Conservation (phyloP, 2,888 invertebrate species). For the Metacarcinus magister region DNA sequence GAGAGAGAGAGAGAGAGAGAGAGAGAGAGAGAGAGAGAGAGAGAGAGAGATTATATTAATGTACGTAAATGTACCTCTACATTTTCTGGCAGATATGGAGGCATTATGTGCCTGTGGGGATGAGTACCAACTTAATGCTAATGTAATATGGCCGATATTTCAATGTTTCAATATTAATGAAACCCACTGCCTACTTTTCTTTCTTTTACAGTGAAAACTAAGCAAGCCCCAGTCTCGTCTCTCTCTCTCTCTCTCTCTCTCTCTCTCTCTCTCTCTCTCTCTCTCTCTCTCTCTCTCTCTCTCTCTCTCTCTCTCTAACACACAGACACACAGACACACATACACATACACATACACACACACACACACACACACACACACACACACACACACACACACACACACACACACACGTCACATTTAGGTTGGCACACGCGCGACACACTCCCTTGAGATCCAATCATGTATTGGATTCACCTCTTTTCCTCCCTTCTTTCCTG, state of each 20-base stretch:
- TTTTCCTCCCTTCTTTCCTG: background rate
- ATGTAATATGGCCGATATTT: slow-evolving; percentile 5
- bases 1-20: background rate
- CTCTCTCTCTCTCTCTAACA: slow-evolving; percentile 58
- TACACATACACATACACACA: background rate
- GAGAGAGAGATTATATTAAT: background rate
- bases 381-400: background rate
- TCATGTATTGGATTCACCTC: slow-evolving; percentile 7
- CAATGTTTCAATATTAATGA: slow-evolving; percentile 22
- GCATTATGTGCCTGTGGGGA: background rate
- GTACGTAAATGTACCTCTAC: background rate
- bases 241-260: slow-evolving; percentile 36
- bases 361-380: background rate
- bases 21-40: background rate
- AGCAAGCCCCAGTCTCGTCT: background rate
- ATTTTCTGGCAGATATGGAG: background rate
- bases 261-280: slow-evolving; percentile 47
- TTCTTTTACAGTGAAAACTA: background rate
- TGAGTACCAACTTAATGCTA: background rate
- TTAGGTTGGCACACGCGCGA: background rate
- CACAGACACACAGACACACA: too few relatives aligned
- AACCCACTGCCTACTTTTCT: background rate
- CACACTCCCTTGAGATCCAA: background rate
- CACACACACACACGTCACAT: background rate
- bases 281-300: slow-evolving; percentile 26